These are phyloP conservation scores for Mesorhabditis sp. DNA, from an alignment of 2,888 invertebrate genomes.

Conservation along the genomic window DNA sequence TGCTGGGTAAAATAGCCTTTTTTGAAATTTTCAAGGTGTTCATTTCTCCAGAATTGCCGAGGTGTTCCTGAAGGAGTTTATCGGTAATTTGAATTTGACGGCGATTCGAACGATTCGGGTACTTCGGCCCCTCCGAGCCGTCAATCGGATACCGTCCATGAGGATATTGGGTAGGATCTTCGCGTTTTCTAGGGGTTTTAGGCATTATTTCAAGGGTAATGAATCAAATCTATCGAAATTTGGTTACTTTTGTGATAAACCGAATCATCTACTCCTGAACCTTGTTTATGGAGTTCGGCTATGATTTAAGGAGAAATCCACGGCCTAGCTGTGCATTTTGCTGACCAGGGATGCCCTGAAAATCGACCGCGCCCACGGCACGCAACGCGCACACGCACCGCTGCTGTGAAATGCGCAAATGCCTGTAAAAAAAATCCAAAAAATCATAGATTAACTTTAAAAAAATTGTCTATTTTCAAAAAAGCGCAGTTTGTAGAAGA, in stretches of 20 bases:
- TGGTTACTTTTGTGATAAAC: neutral
- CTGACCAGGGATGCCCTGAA: no score
- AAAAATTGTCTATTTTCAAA: no score
- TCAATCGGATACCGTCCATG: slow-evolving; percentile 96
- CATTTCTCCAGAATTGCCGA: slow-evolving; percentile 60
- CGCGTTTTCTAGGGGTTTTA: neutral
- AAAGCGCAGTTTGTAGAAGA: no score
- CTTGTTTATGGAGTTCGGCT: no score
- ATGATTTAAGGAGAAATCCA: no score
- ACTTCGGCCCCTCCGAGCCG: slow-evolving; percentile 88
- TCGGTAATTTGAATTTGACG: slow-evolving; percentile 91
- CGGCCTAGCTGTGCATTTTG: no score
- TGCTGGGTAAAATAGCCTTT: slow-evolving; percentile 72
- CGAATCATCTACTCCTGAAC: no score
- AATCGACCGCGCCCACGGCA: no score
- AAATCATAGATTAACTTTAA: no score
- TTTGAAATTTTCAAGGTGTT: neutral
- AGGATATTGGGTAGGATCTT: slow-evolving; percentile 46
- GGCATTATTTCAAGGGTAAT: neutral
- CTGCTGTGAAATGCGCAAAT: no score
- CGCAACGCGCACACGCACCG: no score
- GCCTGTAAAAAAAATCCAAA: no score
- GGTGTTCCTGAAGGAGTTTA: slow-evolving; percentile 72
- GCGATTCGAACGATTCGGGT: slow-evolving; percentile 97
- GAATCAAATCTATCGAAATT: neutral